Evolutionary conservation across 2,113 vertebrate genomes (phyloP).

Genomic region (Philantomba maxwellii): DNA sequence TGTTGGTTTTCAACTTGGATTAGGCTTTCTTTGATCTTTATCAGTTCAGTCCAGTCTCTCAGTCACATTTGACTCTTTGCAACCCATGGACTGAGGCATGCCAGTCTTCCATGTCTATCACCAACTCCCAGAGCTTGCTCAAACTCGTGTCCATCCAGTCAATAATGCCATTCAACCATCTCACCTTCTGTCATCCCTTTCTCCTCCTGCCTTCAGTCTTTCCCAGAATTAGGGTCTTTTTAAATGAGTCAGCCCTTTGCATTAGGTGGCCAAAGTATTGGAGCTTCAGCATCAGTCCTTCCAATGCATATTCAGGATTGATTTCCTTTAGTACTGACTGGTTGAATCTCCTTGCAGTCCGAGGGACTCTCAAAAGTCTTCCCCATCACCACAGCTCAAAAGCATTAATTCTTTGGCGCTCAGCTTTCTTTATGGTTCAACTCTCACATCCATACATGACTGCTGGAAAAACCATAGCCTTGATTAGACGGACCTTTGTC

Average conservation of each 20-base stretch:
- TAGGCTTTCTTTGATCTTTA: not conserved
- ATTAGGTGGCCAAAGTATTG: not conserved
- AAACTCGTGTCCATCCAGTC: not conserved
- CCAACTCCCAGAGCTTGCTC: not conserved
- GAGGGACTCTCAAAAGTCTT: not conserved
- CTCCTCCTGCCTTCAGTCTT: not conserved
- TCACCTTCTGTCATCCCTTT: not conserved
- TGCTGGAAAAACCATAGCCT: not conserved
- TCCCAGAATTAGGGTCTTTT: not conserved
- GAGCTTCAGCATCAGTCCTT: not conserved
- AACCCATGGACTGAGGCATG: not conserved
- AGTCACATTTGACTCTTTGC: not conserved
- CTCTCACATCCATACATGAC: not conserved
- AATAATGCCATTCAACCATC: not conserved
- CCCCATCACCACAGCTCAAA: not conserved
- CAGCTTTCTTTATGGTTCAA: not conserved
- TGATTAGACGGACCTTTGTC: not conserved
- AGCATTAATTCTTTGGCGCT: not conserved
- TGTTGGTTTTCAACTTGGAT: not conserved
- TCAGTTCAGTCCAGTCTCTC: not conserved
- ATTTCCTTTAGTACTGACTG: not conserved
- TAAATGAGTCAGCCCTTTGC: not conserved
- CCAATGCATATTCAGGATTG: not conserved
- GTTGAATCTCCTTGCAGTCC: not conserved
- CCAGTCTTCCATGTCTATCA: not conserved